Conservation (phyloP, 2,888 invertebrate species). For the Glyphotaelius pellucidus region DNA sequence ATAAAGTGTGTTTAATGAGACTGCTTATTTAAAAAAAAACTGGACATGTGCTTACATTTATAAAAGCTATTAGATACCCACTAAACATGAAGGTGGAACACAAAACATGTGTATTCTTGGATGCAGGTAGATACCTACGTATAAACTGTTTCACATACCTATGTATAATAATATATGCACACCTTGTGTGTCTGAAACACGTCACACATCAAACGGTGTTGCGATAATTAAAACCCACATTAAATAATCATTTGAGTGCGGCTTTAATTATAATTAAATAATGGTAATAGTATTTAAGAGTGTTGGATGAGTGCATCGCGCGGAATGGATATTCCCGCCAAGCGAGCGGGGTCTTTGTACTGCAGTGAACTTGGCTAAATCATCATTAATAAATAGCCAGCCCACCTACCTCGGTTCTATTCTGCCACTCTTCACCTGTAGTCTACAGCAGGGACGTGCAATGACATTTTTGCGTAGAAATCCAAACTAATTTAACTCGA, state of each 20-base stretch:
- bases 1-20: background rate
- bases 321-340: slow-evolving; percentile 4
- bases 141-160: background rate
- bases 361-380: slow-evolving; percentile 49
- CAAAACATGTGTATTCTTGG: background rate
- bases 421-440: background rate
- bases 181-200: background rate
- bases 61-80: background rate
- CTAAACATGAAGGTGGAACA: background rate
- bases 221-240: background rate
- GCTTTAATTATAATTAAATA: background rate
- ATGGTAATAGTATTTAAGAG: background rate
- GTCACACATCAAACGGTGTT: background rate
- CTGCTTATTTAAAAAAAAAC: background rate
- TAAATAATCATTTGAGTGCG: background rate
- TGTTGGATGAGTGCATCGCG: background rate
- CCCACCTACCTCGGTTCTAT: background rate
- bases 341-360: slow-evolving; percentile 49
- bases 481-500: background rate
- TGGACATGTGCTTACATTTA: background rate
- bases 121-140: background rate
- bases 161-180: background rate
- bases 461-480: background rate
- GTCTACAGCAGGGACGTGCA: background rate
- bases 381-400: slow-evolving; percentile 39